A percentile compares a stretch with the other conserved stretches of the same genome.
Evolutionary conservation across 2,113 vertebrate genomes (phyloP).

Genomic region (human): GRCh38 chr18:45023501-45024000

Average conservation of each 20-base stretch:
- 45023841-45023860: neutral
- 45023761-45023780: neutral
- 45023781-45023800: neutral
- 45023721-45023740: neutral
- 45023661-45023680: neutral
- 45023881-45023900: constrained; percentile 7
- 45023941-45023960: neutral
- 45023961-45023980: constrained; percentile 15
- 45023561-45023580: constrained; percentile 10
- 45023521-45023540: neutral
- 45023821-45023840: constrained; percentile 42
- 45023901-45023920: constrained; percentile 43
- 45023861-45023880: neutral
- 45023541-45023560: neutral
- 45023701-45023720: neutral
- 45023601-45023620: neutral
- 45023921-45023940: constrained; percentile 39
- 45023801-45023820: neutral
- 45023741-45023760: neutral
- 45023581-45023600: neutral
- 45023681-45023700: neutral
- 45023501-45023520: constrained; percentile 13
- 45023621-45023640: neutral
- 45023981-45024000: neutral
- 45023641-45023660: neutral